Percentiles rank a stretch among this genome's conserved stretches.
Evolutionary conservation across 92 coral and sea anemone species (phyloP).

Genomic region (Epizoanthus illoricatus): DNA sequence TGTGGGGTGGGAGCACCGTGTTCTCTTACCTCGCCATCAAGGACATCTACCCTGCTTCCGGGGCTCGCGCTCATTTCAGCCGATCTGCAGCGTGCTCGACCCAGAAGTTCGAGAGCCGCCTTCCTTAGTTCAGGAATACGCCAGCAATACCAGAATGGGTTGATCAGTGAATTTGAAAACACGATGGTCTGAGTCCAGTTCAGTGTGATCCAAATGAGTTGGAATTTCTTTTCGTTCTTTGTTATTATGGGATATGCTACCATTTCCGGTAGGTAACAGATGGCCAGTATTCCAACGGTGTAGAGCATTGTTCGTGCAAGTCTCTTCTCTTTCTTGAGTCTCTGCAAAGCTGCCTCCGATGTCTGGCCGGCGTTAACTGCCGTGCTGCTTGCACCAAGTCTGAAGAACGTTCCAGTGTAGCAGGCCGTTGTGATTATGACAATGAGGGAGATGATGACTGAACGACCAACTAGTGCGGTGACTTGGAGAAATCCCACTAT

Average conservation of each 20-base stretch:
- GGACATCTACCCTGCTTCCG: too few relatives aligned
- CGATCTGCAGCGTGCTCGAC: too few relatives aligned
- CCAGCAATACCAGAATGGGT: conserved; percentile 23
- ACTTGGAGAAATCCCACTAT: neutral
- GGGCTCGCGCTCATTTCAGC: too few relatives aligned
- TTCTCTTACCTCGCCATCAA: too few relatives aligned
- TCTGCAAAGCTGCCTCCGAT: neutral
- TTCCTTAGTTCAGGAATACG: conserved; percentile 4
- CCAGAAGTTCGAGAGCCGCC: neutral
- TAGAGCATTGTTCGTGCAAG: conserved; percentile 1
- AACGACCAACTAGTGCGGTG: neutral
- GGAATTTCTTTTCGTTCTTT: neutral
- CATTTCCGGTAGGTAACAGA: neutral
- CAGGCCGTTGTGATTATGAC: neutral
- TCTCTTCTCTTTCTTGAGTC: neutral
- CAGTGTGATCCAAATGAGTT: neutral
- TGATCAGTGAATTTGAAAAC: conserved; percentile 5
- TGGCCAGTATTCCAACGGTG: neutral
- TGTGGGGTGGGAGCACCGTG: too few relatives aligned
- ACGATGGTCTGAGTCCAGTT: neutral
- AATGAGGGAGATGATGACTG: neutral
- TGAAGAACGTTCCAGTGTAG: neutral
- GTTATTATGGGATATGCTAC: neutral
- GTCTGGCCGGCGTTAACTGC: neutral
- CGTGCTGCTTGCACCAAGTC: neutral